Evolutionary conservation across 1,140 invertebrate genomes (phyloP), one percentile per base, ranked within the genome.

Genomic region (Drosophila rhopaloa): DNA sequence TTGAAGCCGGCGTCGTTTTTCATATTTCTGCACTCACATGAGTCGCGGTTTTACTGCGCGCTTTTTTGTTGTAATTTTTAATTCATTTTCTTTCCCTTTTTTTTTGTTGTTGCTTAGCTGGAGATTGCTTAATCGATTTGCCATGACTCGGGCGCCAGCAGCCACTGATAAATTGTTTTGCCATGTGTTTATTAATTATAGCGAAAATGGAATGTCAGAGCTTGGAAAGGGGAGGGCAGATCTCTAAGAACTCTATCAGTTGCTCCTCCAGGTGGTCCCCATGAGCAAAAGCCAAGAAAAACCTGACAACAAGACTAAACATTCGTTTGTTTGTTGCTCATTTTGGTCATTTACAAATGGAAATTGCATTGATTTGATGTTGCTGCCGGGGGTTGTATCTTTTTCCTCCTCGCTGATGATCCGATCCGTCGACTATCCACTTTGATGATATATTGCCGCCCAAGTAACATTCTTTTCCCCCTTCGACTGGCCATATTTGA

Each of bases 291-390:
- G 24, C 27, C 16, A 37, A 46, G 37, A 58, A 32, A 48, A 68
- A 32, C 40, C n/a, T 14, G 14, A 32, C n/a, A 47, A 67, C 27
- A 37, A 46, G 48, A 37, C 60, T 29, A 41, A 75, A 75, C 73
- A 76, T 76, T 66, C 72, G 51, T 57, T 65, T 56, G 43, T 67
- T 38, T 67, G 51, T 19, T 51, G 60, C 58, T 75, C 74, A 72
- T 84, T 89, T 89, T 89, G 84, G 85, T 89, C 81, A 90, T 90
- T 90, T 89, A 90, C 84, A 90, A 89, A 89, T 89, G 88, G 81
- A 89, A 89, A 89, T 85, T 89, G 84, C 84, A 89, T 90, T 89
- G 84, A 89, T 89, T 89, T 88, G 67, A 55, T 67, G 75, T 29
- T 77, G 67, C 50, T 70, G 63, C 59, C 43, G 24, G 24, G 24